Base-by-base conservation (phyloP, 2,797 vertebrate species). In the Pangasius mekongensis region DNA sequence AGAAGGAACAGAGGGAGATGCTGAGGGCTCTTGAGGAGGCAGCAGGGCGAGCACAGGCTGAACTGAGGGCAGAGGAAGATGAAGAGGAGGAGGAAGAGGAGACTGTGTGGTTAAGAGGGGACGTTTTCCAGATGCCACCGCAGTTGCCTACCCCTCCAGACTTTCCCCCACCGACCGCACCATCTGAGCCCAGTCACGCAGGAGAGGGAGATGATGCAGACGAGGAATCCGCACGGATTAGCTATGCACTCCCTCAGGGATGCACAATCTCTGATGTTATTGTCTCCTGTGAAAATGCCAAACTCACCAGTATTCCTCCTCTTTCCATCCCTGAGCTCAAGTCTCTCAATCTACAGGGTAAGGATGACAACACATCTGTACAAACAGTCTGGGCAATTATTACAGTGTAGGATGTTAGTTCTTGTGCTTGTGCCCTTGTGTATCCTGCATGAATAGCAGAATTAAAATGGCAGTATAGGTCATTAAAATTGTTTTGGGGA, bases 331-430 rank as follows among this genome's bases (percentile, higher is more conserved):
- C 95, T 27, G 95, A 97, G 60, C 95, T 99, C 86, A 98, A 95
- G 87, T 97, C 95, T 83, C 95, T 99, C 87, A 98, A 97, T 91
- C 96, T 99, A 82, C 92, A 96, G 91, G 98, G 98, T 99, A 95
- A 97, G 96, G 7, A 69, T 22, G 47, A 84, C n/a, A 14, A 54
- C 64, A 54, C 10, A 24, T 52, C 39, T 66, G 82, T 30, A 47
- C 33, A 81, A 81, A 81, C 60, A 36, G 11, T 39, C 16, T 36
- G 22, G 8, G 11, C 56, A 81, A 27, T 43, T 43, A 43, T 43
- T n/a, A 62, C 11, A 62, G 80, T 62, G 33, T 82, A 27, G 22
- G 22, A 60, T 36, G 9, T 43, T 11, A 80, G 20, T 16, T 64
- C 56, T 47, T 83, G 11, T 24, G 33, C 20, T 78, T 76, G 5